Evolutionary conservation across 2,797 vertebrate genomes (phyloP).

Genomic region (Mustela erminea): DNA sequence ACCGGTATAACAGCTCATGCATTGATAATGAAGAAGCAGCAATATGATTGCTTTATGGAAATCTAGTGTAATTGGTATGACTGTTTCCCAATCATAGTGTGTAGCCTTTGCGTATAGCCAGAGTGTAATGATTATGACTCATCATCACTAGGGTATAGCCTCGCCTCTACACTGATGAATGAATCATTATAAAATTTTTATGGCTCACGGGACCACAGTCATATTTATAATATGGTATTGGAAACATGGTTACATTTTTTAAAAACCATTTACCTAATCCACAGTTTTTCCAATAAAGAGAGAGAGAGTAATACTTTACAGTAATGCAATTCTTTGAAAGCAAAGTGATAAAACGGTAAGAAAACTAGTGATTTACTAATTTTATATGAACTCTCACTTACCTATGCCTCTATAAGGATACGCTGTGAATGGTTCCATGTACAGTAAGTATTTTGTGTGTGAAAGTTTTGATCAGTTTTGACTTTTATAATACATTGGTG

Average conservation of each 20-base stretch:
- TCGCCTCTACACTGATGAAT: background rate
- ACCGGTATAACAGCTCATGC: background rate
- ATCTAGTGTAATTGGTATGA: background rate
- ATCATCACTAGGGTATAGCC: background rate
- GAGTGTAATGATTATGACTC: background rate
- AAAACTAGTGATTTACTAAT: background rate
- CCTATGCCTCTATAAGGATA: background rate
- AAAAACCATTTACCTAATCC: background rate
- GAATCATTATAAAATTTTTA: background rate
- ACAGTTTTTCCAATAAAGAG: background rate
- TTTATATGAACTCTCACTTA: background rate
- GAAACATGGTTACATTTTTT: background rate
- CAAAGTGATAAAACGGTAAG: background rate
- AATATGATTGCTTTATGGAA: background rate
- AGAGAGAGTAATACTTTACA: background rate
- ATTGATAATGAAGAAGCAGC: background rate
- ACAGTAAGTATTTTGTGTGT: background rate
- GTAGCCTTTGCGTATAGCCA: background rate
- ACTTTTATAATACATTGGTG: background rate
- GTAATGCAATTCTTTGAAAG: background rate
- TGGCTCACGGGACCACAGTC: background rate
- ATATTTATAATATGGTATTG: background rate
- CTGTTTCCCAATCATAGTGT: background rate
- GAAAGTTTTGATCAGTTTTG: background rate
- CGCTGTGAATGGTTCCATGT: background rate